Percentiles rank a stretch among this genome's conserved stretches.
These are phyloP conservation scores for Acanthosepion esculentum DNA, from an alignment of 2,888 invertebrate species.

Conservation along the genomic window DNA sequence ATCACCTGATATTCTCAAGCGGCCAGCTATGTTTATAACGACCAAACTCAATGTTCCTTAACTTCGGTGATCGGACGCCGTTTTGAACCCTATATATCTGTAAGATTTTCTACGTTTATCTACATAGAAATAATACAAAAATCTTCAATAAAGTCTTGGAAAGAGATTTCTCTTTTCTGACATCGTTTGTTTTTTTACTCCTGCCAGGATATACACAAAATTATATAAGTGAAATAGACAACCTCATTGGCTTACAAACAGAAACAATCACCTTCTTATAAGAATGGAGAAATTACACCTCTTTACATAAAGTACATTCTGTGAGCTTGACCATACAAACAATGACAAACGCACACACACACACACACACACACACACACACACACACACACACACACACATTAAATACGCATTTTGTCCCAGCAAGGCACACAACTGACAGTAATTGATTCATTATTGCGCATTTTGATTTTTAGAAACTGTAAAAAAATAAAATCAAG, in stretches of 20 bases:
- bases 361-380: not conserved
- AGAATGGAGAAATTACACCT: not conserved
- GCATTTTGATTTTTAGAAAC: not conserved
- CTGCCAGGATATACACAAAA: not conserved
- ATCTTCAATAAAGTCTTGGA: too few species aligned
- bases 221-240: not conserved
- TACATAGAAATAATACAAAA: not conserved
- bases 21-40: too few species aligned
- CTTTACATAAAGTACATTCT: not conserved
- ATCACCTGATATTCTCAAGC: too few species aligned
- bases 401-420: not conserved
- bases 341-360: not conserved
- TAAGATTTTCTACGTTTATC: too few species aligned
- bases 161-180: not conserved
- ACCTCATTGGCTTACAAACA: not conserved
- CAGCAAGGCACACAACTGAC: not conserved
- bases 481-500: not conserved
- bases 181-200: not conserved
- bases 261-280: not conserved
- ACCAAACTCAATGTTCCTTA: too few species aligned
- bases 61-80: too few species aligned
- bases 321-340: not conserved
- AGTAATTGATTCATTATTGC: slow-evolving; percentile 21
- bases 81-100: too few species aligned
- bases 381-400: not conserved